These are phyloP conservation scores for Unio pictorum DNA, from an alignment of 2,888 invertebrate species.

Conservation along the genomic window DNA sequence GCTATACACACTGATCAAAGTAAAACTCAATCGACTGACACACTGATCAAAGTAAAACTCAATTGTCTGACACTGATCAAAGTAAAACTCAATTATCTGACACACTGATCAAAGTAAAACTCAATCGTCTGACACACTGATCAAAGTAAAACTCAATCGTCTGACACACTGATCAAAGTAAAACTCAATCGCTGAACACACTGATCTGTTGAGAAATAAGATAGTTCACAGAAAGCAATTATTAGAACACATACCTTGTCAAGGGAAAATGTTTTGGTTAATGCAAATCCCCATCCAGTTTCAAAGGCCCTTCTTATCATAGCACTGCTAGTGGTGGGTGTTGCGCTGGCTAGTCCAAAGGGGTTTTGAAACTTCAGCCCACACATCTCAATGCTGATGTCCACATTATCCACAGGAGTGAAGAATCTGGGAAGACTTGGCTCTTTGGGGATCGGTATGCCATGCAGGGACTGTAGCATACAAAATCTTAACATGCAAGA, in stretches of 20 bases:
- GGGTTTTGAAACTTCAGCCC: slow-evolving; percentile 96
- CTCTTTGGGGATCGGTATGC: slow-evolving; percentile 74
- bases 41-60: no score
- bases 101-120: no score
- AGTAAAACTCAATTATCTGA: no score
- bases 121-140: no score
- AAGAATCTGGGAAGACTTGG: slow-evolving; percentile 92
- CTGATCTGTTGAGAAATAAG: no score
- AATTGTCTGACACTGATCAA: no score
- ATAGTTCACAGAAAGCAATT: no score
- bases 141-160: no score
- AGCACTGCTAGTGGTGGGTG: slow-evolving; percentile 92
- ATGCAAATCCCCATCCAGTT: slow-evolving; percentile 97
- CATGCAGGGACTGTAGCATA: slow-evolving; percentile 47
- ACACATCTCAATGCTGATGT: slow-evolving; percentile 92
- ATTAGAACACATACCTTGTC: slow-evolving; percentile 82
- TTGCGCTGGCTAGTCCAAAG: slow-evolving; percentile 96
- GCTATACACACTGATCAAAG: no score
- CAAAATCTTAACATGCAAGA: neutral
- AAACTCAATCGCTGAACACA: no score
- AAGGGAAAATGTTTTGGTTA: slow-evolving; percentile 96
- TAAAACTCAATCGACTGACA: no score
- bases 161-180: no score
- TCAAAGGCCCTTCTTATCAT: slow-evolving; percentile 97
- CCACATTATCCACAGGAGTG: slow-evolving; percentile 93